Base-by-base conservation (phyloP, 2,888 invertebrate genomes). In the Sepioteuthis lessoniana region DNA sequence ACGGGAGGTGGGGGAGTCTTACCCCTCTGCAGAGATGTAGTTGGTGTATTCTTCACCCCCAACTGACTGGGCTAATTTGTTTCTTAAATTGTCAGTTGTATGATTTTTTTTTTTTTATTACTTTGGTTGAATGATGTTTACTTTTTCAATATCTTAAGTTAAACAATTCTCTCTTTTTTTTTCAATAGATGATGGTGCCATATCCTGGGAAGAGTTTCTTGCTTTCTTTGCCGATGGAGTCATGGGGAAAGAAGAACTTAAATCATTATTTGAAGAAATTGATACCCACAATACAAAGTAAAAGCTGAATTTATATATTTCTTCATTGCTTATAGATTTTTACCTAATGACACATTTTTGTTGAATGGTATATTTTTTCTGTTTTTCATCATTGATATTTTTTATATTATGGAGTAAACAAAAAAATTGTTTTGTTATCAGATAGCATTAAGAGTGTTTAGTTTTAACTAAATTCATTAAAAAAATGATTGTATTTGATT, bases 261-360 rank as follows among this genome's bases (percentile, higher is more conserved):
- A 95, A 93, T 94, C 94, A 37, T 95, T 97, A 90, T 97, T 97
- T 94, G 95, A 96, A 94, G 96, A 96, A 76, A 97, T 97, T 93
- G 97, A 97, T 94, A 96, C 97, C 16, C 96, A 97, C 94, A 97
- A 96, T 90, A 96, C 97, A 42, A 96, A 96, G 97, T 96, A 95
- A 94, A 95, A 94, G 31, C n/a, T n/a, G 42, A 50, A 25, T 90
- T 91, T n/a, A 76, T 16, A 16, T 8, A 60, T 60, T 60, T 60
- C 60, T 60, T 0, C 4, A 25, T 60, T 60, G 28, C 31, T 60
- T 3, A 47, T 47, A 19, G 7, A 47, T 47, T 47, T 47, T 47
- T 47, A 5, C 10, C 46, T 10, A 10, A 46, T 10, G 10, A 5
- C n/a, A n/a, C n/a, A n/a, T n/a, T n/a, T n/a, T n/a, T n/a, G n/a